Base-by-base conservation (phyloP, 1,140 invertebrate species). In the Hycleus phaleratus region DNA sequence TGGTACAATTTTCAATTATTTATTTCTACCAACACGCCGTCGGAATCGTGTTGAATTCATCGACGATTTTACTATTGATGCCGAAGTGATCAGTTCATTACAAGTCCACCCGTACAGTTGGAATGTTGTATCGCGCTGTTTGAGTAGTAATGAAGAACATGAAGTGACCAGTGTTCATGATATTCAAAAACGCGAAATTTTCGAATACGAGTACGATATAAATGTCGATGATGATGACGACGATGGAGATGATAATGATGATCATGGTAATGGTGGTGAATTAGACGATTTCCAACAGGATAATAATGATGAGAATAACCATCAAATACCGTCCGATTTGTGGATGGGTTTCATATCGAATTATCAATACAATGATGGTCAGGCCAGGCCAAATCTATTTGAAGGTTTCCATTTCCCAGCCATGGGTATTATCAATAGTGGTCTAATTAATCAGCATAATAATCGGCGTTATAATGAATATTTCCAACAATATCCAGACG, bases 111-210 rank as follows among this genome's bases (percentile, higher is more conserved):
- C 93, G 4, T 85, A 93, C 68, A 91, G 92, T 2, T 94, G 91
- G 88, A 90, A 87, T 73, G 87, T 88, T 8, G 72, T 94, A 25
- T 92, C 90, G 32, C 80, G 93, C 57, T 95, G 95, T 75, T 87
- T 93, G 18, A 91, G 86, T 64, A 83, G 82, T 59, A 85, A 90
- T 68, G 90, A 95, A 70, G 83, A 82, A 64, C 87, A 90, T 45
- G 92, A 95, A 81, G 88, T 87, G 90, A 94, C 91, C 2, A 93
- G 91, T 72, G 83, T 96, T 24, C 93, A 96, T 74, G 92, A 95
- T 71, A 93, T 97, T 53, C 91, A 93, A 74, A 81, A 85, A 40
- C 69, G 75, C n/a, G 77, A 53, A 26, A 8, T 45, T 12, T 53
- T 48, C 9, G 38, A 32, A 32, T 48, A 11, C n/a, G 60, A 59